phyloP scores from a whole-genome alignment of 2,888 invertebrate species.

The Aleiodes testaceus region DNA sequence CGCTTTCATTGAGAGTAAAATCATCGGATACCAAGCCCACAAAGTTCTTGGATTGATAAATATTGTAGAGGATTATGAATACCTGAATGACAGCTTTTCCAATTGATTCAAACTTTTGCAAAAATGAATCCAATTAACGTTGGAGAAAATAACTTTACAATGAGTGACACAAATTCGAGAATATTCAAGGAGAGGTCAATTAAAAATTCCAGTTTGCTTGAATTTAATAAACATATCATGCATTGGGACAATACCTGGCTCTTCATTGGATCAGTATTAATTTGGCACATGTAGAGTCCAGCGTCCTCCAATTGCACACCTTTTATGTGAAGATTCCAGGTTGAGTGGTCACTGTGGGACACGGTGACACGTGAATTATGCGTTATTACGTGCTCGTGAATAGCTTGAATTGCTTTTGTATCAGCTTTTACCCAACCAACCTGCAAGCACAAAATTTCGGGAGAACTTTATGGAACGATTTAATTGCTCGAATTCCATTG shows the following conservation, averaged over 20 bases:
- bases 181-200: slow-evolving; percentile 15
- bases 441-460: slow-evolving; percentile 72
- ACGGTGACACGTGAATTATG: slow-evolving; percentile 91
- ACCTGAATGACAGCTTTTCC: too few relatives aligned
- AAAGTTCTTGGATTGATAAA: too few relatives aligned
- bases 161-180: too few relatives aligned
- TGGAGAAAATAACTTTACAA: too few relatives aligned
- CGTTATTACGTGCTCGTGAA: slow-evolving; percentile 93
- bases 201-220: not conserved
- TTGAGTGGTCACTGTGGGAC: slow-evolving; percentile 87
- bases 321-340: slow-evolving; percentile 93
- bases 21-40: too few relatives aligned
- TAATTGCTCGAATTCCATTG: not conserved
- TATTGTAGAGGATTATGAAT: too few relatives aligned
- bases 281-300: slow-evolving; percentile 95
- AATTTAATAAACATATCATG: not conserved
- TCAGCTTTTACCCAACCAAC: slow-evolving; percentile 96
- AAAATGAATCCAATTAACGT: not conserved
- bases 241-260: slow-evolving; percentile 81
- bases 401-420: slow-evolving; percentile 93
- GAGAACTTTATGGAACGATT: not conserved
- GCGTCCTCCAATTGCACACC: slow-evolving; percentile 90
- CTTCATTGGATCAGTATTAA: slow-evolving; percentile 96
- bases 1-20: too few relatives aligned
- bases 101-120: too few relatives aligned